A percentile compares a stretch with the other conserved stretches of the same genome.
phyloP scores from a whole-genome alignment of 2,113 vertebrate species.

The Sciurus niger region DNA sequence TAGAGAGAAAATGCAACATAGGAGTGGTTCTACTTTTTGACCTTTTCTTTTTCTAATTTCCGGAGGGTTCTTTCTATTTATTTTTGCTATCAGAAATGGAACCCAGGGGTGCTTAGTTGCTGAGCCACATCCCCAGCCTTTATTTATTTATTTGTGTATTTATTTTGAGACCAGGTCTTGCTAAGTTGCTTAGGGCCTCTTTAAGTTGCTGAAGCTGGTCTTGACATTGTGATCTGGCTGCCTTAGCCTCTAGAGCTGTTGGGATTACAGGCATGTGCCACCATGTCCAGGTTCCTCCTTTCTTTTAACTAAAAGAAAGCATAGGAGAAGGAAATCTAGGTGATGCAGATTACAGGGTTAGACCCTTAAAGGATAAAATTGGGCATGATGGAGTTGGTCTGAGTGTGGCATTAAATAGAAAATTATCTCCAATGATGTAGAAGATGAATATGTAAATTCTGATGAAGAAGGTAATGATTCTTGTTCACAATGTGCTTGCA shows the following conservation, averaged over 20 bases:
- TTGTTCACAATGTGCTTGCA: background rate
- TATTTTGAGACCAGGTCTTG: too few relatives aligned
- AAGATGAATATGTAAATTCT: background rate
- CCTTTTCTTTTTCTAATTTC: background rate
- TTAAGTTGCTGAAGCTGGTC: too few relatives aligned
- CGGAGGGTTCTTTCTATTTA: background rate
- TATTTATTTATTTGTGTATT: too few relatives aligned
- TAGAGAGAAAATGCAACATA: background rate
- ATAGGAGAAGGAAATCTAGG: background rate
- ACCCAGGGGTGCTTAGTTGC: too few relatives aligned
- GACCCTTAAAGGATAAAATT: background rate
- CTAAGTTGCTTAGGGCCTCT: too few relatives aligned
- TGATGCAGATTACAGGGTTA: background rate
- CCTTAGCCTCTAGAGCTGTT: too few relatives aligned
- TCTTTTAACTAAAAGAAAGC: background rate
- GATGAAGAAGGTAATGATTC: background rate
- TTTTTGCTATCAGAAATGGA: too few relatives aligned
- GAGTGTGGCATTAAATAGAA: background rate
- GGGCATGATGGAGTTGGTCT: background rate
- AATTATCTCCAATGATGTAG: background rate
- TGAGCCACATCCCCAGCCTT: too few relatives aligned
- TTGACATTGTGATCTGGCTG: too few relatives aligned
- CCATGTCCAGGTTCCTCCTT: too few relatives aligned
- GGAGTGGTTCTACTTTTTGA: background rate
- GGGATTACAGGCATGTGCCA: too few relatives aligned